Base-by-base conservation (phyloP, 1,140 invertebrate genomes). In the Caenorhabditis latens region DNA sequence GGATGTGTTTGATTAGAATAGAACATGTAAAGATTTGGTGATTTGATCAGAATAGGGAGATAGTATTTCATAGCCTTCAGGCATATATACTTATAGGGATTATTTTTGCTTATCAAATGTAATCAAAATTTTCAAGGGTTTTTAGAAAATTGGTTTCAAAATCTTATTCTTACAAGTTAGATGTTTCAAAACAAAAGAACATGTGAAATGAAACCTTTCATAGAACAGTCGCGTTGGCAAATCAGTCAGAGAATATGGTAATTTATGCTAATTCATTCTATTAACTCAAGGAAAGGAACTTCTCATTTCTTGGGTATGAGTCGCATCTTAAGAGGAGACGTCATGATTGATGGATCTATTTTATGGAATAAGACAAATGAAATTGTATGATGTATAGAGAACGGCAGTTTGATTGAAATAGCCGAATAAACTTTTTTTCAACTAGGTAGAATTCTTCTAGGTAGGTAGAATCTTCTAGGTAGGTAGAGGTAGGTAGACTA, bases 181-280 rank as follows among this genome's bases (percentile, higher is more conserved):
- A 32, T 32, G 32, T 32, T 32, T 32, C 32, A 32, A 32, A 32
- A 32, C 32, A 32, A 2, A 61, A 21, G 21, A 65, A 65, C n/a
- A 65, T 21, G n/a, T 58, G n/a, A 21, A 21, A 7, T 7, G 6
- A 58, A 58, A 58, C 16, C 57, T 58, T 21, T n/a, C 57, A 58
- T 58, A 8, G 8, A 58, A 58, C n/a, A 58, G 21, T 58, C 13
- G 16, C 57, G 32, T n/a, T 9, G 21, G 57, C 16, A 58, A 58
- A 40, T 40, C 9, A 40, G 32, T 42, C 5, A 42, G 61, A 53
- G 32, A 24, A 42, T 24, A 79, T 79, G 46, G 32, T 79, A 79
- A 79, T 79, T 79, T 32, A 79, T 79, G 71, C 46, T 53, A 79
- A 79, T 79, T 79, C 19, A 79, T 79, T 79, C 71, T 32, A 79